A percentile compares a stretch with the other conserved stretches of the same genome.
Conservation (phyloP, 2,888 invertebrate species). For the Diachrysia chrysitis region DNA sequence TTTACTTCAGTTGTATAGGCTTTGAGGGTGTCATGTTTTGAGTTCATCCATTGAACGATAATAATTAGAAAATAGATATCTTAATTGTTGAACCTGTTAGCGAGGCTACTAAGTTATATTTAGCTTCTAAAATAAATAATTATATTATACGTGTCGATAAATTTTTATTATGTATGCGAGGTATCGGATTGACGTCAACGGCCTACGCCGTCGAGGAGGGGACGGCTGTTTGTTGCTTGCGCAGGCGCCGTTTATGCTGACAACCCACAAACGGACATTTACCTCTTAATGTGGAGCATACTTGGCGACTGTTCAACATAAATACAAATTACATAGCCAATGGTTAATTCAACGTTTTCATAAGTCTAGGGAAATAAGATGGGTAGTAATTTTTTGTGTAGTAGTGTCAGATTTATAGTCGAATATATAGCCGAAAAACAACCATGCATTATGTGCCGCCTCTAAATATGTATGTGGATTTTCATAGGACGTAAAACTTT, state of each 20-base stretch:
- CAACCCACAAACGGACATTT: constrained; percentile 58
- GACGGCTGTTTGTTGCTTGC: constrained; percentile 38
- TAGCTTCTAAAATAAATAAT: constrained; percentile 58
- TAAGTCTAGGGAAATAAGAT: constrained; percentile 23
- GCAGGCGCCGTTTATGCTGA: constrained; percentile 51
- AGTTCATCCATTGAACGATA: neutral
- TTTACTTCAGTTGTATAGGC: no score
- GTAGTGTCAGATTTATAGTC: constrained; percentile 21
- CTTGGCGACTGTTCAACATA: constrained; percentile 38
- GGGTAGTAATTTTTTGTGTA: constrained; percentile 10
- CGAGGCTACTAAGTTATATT: constrained; percentile 36
- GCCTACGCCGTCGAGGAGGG: constrained; percentile 43
- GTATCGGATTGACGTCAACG: constrained; percentile 68
- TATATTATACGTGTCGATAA: constrained; percentile 59
- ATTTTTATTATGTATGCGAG: constrained; percentile 64
- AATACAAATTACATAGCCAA: constrained; percentile 29
- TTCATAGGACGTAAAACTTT: neutral
- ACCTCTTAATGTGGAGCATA: constrained; percentile 58
- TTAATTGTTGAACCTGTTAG: neutral
- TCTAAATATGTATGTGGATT: neutral
- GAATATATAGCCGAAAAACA: constrained; percentile 8
- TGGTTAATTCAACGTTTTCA: constrained; percentile 48
- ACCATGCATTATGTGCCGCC: neutral
- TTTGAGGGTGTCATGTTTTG: neutral
- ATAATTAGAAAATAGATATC: neutral